phyloP scores from a whole-genome alignment of 1,140 invertebrate species.

The Euwallacea fornicatus region DNA sequence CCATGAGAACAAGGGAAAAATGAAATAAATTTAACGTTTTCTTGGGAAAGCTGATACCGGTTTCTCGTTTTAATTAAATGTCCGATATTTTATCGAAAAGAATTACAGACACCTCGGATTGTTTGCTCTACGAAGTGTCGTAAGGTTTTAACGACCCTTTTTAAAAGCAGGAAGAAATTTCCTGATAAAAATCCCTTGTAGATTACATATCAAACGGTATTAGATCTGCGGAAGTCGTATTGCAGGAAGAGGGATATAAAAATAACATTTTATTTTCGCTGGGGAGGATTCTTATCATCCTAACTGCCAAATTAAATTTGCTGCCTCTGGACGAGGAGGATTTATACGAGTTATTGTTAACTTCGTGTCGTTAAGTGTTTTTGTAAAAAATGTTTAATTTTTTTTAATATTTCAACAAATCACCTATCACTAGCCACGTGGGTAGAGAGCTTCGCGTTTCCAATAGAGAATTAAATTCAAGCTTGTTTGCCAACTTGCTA shows the following conservation, averaged over 20 bases:
- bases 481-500: too few species aligned
- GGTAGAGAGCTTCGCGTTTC: too few species aligned
- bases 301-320: conserved; percentile 2
- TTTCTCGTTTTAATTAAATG: neutral
- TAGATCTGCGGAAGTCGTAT: neutral
- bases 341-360: neutral
- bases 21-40: too few species aligned
- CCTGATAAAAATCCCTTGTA: neutral
- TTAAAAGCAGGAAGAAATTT: neutral
- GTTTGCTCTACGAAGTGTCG: neutral
- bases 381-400: neutral
- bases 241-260: neutral
- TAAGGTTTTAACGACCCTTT: neutral
- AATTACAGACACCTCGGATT: neutral
- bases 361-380: neutral
- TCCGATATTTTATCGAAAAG: conserved; percentile 2
- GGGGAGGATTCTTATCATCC: neutral
- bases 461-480: too few species aligned
- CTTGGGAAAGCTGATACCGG: too few species aligned
- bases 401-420: too few species aligned
- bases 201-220: conserved; percentile 1
- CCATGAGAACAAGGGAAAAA: too few species aligned
- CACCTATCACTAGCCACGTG: too few species aligned
- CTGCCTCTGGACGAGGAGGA: neutral
- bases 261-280: conserved; percentile 1